A percentile compares a stretch with the other conserved stretches of the same genome.
Evolutionary conservation across 1,140 invertebrate species (phyloP).

Genomic region (Drosophila kepulauana): DNA sequence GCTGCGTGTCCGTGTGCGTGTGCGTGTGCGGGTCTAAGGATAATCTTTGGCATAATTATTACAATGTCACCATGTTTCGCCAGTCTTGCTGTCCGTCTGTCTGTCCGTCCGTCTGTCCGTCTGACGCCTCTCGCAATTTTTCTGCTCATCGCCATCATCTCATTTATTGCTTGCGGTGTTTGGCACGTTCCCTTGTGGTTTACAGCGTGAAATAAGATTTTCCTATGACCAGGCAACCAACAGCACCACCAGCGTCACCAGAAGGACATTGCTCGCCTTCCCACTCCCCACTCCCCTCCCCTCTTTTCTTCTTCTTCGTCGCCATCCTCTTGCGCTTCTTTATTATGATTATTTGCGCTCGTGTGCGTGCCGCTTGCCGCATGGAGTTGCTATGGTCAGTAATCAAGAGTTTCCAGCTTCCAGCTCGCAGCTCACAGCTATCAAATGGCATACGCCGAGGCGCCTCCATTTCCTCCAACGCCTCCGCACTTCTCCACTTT

Average conservation of each 20-base stretch:
- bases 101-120: conserved; percentile 1
- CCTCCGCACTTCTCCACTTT: not conserved
- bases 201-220: conserved; percentile 83
- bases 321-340: conserved; percentile 49
- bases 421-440: not conserved
- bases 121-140: conserved; percentile 68
- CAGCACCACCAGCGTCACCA: conserved; percentile 4
- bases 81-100: conserved; percentile 23
- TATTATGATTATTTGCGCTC: conserved; percentile 82
- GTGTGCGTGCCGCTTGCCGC: conserved; percentile 68
- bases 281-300: not conserved
- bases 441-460: conserved; percentile 17
- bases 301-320: not conserved
- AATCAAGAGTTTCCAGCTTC: conserved; percentile 15
- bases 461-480: not conserved
- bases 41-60: conserved; percentile 83
- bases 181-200: conserved; percentile 81
- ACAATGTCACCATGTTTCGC: conserved; percentile 82
- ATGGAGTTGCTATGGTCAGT: conserved; percentile 67
- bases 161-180: conserved; percentile 81
- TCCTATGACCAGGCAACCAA: conserved; percentile 49
- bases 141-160: conserved; percentile 75
- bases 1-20: conserved; percentile 31
- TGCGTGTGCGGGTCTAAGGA: conserved; percentile 69
- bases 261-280: not conserved